A percentile compares a stretch with the other conserved stretches of the same genome.
These are phyloP conservation scores for Scophthalmus maximus DNA, from an alignment of 2,113 vertebrate species.

Conservation along the genomic window DNA sequence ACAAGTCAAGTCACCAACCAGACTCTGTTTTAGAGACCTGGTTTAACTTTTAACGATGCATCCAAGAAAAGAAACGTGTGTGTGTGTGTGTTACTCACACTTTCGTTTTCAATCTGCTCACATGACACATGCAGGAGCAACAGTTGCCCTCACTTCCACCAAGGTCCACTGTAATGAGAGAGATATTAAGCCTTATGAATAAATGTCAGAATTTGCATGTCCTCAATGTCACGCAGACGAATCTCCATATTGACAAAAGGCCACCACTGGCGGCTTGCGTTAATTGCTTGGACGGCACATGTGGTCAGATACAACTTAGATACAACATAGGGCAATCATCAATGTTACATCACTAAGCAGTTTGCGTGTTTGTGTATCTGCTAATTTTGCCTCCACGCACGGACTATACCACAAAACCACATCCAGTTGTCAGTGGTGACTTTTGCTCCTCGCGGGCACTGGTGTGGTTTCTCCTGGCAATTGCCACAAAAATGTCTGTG, in stretches of 20 bases:
- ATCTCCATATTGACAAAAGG: conserved; percentile 25
- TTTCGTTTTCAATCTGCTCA: no score
- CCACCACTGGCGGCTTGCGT: conserved; percentile 2
- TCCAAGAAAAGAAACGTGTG: no score
- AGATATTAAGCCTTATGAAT: conserved; percentile 2
- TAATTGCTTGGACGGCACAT: conserved; percentile 15
- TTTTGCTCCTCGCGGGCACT: not conserved
- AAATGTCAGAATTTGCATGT: conserved; percentile 4
- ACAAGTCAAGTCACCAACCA: no score
- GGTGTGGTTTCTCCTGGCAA: conserved; percentile 10
- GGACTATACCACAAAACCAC: no score
- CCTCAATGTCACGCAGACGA: conserved; percentile 29
- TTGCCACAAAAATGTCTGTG: conserved; percentile 13
- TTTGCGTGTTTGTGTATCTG: not conserved
- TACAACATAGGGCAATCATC: no score
- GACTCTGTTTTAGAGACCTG: no score
- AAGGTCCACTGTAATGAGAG: conserved; percentile 12
- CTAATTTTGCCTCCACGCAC: not conserved
- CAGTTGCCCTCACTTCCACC: not conserved
- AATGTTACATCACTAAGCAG: not conserved
- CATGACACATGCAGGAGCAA: no score
- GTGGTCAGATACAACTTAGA: not conserved
- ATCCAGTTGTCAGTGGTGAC: not conserved
- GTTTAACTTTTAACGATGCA: no score
- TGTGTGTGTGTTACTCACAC: no score